Percentiles rank a stretch among this genome's conserved stretches.
Conservation (phyloP, 2,888 invertebrate genomes). For the Melinaea menophilus region DNA sequence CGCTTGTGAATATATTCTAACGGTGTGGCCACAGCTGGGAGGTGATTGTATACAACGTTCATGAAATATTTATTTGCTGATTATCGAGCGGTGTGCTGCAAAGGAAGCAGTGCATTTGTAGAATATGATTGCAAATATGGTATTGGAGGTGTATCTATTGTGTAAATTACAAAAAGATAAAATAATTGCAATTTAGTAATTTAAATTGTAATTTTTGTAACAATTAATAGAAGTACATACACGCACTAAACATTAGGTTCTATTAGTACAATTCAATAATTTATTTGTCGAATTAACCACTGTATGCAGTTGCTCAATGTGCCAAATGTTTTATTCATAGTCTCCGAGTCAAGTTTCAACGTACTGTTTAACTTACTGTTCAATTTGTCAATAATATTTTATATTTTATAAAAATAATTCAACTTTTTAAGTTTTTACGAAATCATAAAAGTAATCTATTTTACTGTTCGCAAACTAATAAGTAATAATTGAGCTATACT, state of each 20-base stretch:
- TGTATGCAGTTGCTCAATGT: slow-evolving; percentile 35
- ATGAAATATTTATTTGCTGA: slow-evolving; percentile 56
- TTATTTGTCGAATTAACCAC: slow-evolving; percentile 12
- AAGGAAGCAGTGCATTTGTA: slow-evolving; percentile 51
- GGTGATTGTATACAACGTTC: slow-evolving; percentile 36
- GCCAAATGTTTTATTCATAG: slow-evolving; percentile 37
- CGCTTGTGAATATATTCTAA: slow-evolving; percentile 9
- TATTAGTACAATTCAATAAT: too few species aligned
- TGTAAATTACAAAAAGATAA: too few species aligned
- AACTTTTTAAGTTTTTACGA: not conserved
- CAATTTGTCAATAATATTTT: not conserved
- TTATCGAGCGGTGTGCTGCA: slow-evolving; percentile 39
- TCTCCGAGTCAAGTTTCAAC: slow-evolving; percentile 7
- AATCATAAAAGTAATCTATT: too few species aligned
- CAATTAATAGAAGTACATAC: too few species aligned
- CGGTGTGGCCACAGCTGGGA: slow-evolving; percentile 12
- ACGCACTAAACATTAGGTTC: too few species aligned
- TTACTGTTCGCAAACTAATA: too few species aligned
- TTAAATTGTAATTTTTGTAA: too few species aligned
- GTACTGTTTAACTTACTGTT: slow-evolving; percentile 4
- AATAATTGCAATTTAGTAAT: too few species aligned
- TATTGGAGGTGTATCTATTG: too few species aligned
- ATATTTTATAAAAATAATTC: not conserved
- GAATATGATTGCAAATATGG: slow-evolving; percentile 16
- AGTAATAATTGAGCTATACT: too few species aligned